Conservation (phyloP, 2,888 invertebrate species). For the Trichopria drosophilae region DNA sequence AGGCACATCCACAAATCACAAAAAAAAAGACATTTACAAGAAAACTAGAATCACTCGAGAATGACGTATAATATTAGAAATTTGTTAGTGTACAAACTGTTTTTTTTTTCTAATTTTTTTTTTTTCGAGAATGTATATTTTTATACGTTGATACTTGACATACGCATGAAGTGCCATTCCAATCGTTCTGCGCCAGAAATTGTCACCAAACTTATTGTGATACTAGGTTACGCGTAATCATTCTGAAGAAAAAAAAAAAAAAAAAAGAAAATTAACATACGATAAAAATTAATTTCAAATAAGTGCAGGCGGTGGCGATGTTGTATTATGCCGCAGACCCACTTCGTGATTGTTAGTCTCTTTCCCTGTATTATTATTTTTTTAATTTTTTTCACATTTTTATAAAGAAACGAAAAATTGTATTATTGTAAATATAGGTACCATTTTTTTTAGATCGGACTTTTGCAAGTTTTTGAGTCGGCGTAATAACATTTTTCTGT, state of each 20-base stretch:
- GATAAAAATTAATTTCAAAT: conserved; percentile 34
- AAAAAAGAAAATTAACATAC: conserved; percentile 45
- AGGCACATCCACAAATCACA: too few species aligned
- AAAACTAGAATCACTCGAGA: too few species aligned
- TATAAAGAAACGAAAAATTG: conserved; percentile 43
- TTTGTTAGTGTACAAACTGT: conserved; percentile 43
- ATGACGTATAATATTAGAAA: conserved; percentile 32
- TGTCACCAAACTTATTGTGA: conserved; percentile 52
- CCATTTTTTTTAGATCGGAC: conserved; percentile 43
- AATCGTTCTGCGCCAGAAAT: conserved; percentile 48
- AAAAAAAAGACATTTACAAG: too few species aligned
- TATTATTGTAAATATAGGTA: conserved; percentile 47
- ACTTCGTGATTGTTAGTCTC: conserved; percentile 38
- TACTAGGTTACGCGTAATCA: too few species aligned
- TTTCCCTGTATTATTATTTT: conserved; percentile 28
- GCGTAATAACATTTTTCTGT: too few species aligned
- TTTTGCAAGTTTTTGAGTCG: too few species aligned
- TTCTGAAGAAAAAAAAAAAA: too few species aligned
- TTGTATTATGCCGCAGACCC: conserved; percentile 43
- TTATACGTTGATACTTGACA: conserved; percentile 44
- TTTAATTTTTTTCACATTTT: conserved; percentile 31
- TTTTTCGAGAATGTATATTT: conserved; percentile 44
- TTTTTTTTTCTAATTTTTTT: conserved; percentile 22
- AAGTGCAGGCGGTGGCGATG: conserved; percentile 26
- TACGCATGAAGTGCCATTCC: conserved; percentile 53